Conservation (phyloP, 2,888 invertebrate genomes). For the Pristionchus arcanus region DNA sequence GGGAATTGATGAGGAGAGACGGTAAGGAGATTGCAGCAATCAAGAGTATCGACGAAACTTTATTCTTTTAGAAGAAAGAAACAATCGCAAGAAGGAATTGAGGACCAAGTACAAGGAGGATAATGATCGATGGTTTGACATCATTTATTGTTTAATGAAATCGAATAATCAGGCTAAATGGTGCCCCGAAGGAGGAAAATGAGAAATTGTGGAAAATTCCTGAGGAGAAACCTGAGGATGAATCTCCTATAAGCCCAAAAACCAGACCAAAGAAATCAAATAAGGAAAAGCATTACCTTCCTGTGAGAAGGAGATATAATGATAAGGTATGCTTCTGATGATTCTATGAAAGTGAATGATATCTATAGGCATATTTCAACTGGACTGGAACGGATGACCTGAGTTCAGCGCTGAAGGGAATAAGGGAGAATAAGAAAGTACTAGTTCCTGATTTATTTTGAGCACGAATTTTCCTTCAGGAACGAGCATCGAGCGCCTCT, state of each 20-base stretch:
- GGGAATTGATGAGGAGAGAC: slow-evolving; percentile 27
- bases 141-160: neutral
- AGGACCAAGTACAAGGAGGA: neutral
- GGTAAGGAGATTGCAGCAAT: neutral
- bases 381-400: slow-evolving; percentile 6
- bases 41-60: neutral
- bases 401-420: neutral
- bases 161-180: neutral
- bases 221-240: neutral
- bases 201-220: slow-evolving; percentile 11
- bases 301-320: neutral
- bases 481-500: neutral
- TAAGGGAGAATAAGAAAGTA: neutral
- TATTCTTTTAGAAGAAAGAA: neutral
- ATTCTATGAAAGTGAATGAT: neutral
- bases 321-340: slow-evolving; percentile 40
- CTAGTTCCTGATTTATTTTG: neutral
- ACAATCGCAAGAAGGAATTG: neutral
- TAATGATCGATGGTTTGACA: slow-evolving; percentile 23
- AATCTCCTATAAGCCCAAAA: neutral
- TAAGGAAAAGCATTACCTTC: neutral
- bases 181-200: slow-evolving; percentile 37
- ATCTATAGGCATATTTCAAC: slow-evolving; percentile 45
- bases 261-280: neutral
- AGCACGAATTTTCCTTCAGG: neutral